Base-by-base conservation (phyloP, 2,888 invertebrate species). In the Conops quadrifasciatus region DNA sequence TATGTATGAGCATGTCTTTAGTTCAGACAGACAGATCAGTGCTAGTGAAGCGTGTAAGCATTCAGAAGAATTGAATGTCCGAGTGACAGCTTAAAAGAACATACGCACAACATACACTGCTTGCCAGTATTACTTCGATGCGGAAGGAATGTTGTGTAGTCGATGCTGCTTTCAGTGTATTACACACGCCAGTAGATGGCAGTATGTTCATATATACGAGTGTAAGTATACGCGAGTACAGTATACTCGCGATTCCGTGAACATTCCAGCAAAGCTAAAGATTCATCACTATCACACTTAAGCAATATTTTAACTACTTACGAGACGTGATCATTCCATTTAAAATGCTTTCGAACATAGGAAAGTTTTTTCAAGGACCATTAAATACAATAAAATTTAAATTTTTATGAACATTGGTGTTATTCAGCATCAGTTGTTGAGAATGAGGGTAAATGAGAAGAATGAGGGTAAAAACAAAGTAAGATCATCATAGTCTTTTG, bases 11-110 rank as follows among this genome's bases (percentile, higher is more conserved):
- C n/a, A n/a, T n/a, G n/a, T n/a, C n/a, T n/a, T n/a, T n/a, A n/a
- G n/a, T n/a, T 30, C 43, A 66, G 9, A 66, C 66, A 16, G 2
- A 49, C 65, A 16, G n/a, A 51, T 58, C 62, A 71, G 71, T 71
- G 67, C 67, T 19, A n/a, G n/a, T n/a, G n/a, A n/a, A n/a, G n/a
- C n/a, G n/a, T n/a, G n/a, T n/a, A n/a, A n/a, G n/a, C n/a, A n/a
- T 49, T 4, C 16, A 19, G 60, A 67, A 67, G 51, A 43, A 67
- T 67, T 67, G 59, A 67, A 71, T 67, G 71, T 62, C 71, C 71
- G 67, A 67, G 53, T 71, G 67, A 68, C 71, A 68, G 71, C 71
- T 71, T 64, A 63, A 68, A 58, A 63, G 63, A 51, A 24, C 53
- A 62, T 5, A n/a, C n/a, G n/a, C n/a, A n/a, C n/a, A n/a, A n/a